Evolutionary conservation across 1,140 invertebrate species (phyloP).

Genomic region (Centruroides vittatus): DNA sequence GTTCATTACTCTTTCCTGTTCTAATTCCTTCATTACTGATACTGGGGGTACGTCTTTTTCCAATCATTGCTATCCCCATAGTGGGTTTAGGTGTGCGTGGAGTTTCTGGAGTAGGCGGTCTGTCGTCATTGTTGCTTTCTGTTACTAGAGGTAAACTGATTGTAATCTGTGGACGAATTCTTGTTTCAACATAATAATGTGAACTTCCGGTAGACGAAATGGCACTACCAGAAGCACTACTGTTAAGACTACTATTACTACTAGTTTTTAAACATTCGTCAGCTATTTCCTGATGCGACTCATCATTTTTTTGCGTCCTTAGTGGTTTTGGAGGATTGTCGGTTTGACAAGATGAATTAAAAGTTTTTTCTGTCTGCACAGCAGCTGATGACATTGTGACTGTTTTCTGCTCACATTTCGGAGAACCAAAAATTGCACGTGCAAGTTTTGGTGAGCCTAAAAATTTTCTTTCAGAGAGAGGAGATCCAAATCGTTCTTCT

Average conservation of each 20-base stretch:
- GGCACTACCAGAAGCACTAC: background rate
- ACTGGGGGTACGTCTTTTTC: conserved; percentile 10
- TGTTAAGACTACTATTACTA: conserved; percentile 11
- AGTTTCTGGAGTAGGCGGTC: conserved; percentile 2
- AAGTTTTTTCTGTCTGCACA: conserved; percentile 9
- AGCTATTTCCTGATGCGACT: background rate
- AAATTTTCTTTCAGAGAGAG: conserved; percentile 7
- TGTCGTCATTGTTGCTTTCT: conserved; percentile 2
- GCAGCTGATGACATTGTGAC: conserved; percentile 5
- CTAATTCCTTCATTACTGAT: conserved; percentile 9
- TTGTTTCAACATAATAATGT: conserved; percentile 12
- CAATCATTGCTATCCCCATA: conserved; percentile 14
- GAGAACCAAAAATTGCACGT: conserved; percentile 10
- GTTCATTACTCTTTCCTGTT: conserved; percentile 5
- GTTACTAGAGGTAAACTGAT: conserved; percentile 7
- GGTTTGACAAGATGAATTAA: background rate
- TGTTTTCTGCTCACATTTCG: conserved; percentile 7
- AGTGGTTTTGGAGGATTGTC: too few relatives aligned
- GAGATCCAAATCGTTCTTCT: conserved; percentile 3
- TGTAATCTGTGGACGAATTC: conserved; percentile 11
- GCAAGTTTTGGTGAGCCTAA: conserved; percentile 11
- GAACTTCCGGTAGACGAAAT: conserved; percentile 2
- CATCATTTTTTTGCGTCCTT: background rate
- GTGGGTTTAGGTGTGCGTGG: conserved; percentile 13
- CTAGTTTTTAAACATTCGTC: conserved; percentile 6